Conservation (phyloP, 2,888 invertebrate genomes). For the Synergus umbraculus region DNA sequence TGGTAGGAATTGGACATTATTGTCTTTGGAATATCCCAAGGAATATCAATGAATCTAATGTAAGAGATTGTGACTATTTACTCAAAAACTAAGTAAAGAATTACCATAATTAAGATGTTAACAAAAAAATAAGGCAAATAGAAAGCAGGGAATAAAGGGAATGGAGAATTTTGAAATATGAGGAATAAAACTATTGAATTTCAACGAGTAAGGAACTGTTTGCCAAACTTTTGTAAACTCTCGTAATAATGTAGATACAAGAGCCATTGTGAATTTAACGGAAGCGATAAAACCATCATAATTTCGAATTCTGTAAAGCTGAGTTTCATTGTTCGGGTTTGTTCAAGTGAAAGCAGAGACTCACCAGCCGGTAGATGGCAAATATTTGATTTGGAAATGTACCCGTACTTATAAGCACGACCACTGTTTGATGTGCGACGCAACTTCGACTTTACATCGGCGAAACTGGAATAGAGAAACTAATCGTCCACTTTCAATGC, state of each 20-base stretch:
- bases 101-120: neutral
- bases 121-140: neutral
- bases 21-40: no score
- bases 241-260: neutral
- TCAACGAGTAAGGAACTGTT: neutral
- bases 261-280: neutral
- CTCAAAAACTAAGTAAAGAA: neutral
- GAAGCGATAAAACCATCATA: neutral
- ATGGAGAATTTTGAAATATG: neutral
- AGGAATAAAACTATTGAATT: neutral
- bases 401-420: neutral
- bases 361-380: neutral
- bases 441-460: conserved; percentile 20
- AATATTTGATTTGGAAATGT: conserved; percentile 18
- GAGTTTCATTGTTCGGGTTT: conserved; percentile 1
- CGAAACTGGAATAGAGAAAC: conserved; percentile 8
- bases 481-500: neutral
- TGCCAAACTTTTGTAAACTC: neutral
- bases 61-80: no score
- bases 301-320: neutral
- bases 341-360: neutral
- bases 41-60: no score
- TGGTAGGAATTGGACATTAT: neutral
- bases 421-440: conserved; percentile 31
- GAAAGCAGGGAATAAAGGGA: neutral